Evolutionary conservation across 2,888 invertebrate genomes (phyloP), one percentile per base, ranked within the genome.

Genomic region (Deladenus siricidicola): DNA sequence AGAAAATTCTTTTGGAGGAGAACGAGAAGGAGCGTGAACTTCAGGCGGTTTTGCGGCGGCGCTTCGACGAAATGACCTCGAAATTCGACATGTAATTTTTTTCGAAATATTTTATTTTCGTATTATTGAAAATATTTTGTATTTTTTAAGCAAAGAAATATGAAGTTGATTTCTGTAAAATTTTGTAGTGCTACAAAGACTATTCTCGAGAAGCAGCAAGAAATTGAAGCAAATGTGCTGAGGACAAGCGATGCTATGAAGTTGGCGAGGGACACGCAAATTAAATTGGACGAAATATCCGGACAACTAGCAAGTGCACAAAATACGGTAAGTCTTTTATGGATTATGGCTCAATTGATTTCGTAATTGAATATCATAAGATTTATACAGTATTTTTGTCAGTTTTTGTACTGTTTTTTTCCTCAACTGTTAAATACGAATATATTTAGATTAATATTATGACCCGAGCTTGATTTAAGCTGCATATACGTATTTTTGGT

Each of bases 1-100:
- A 52, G 4, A 23, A 44, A 21, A 4, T 52, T n/a, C 23, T 58
- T 45, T 19, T 29, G 26, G 58, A 53, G 17, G 58, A 58, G 17
- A 58, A 58, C 19, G 58, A 45, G 1, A 53, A 53, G 34, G 58
- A 58, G 26, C 58, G 58, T 23, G 52, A 56, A n/a, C 53, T 58
- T 39, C 58, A 58, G 6, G 44, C 58, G 24, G 58, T 53, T 21
- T 28, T 58, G 29, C 42, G 58, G 4, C 34, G 44, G 30, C 34
- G 30, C 10, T 58, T 58, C 44, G 47, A 58, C 26, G 58, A 58
- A n/a, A 53, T 58, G 26, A 44, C 28, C 14, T 29, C 29, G 24
- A 58, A 58, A 44, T 58, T 58, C 44, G 58, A 58, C 47, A 44
- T 43, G 58, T 58, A 57, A 51, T 24, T 44, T 44, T 24, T 10